Percentiles rank a stretch among this genome's conserved stretches.
Conservation (phyloP, 2,797 vertebrate genomes). For the Limnodromus scolopaceus region DNA sequence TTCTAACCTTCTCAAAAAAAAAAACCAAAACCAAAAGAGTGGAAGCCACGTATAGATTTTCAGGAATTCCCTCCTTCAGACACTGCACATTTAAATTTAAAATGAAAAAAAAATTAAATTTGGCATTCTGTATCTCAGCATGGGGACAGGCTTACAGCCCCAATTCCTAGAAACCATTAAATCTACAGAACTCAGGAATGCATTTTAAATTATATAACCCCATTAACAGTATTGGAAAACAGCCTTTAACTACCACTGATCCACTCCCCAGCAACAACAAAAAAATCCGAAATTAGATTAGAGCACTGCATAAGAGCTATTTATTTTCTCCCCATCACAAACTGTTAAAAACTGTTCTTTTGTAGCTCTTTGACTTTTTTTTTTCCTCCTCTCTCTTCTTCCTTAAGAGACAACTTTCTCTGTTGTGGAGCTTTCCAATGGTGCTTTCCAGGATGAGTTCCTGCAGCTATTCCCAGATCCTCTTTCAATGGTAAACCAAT, state of each 20-base stretch:
- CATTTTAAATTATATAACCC: background rate
- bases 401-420: background rate
- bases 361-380: background rate
- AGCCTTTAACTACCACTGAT: background rate
- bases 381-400: rapidly evolving
- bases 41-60: background rate
- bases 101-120: background rate
- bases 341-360: background rate
- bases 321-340: background rate
- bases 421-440: background rate
- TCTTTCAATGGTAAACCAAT: background rate
- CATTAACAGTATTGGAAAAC: background rate
- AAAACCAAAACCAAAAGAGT: background rate
- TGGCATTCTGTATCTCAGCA: background rate
- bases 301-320: rapidly evolving
- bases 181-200: background rate
- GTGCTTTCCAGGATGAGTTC: slow-evolving; percentile 34
- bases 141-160: background rate
- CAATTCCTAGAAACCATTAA: background rate
- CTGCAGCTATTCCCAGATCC: background rate
- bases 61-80: no score
- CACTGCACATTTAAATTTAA: no score
- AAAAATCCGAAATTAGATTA: background rate
- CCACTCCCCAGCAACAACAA: background rate
- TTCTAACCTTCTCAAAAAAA: background rate